A percentile compares a stretch with the other conserved stretches of the same genome.
phyloP scores from a whole-genome alignment of 2,888 invertebrate species.

The Junonia oenone region DNA sequence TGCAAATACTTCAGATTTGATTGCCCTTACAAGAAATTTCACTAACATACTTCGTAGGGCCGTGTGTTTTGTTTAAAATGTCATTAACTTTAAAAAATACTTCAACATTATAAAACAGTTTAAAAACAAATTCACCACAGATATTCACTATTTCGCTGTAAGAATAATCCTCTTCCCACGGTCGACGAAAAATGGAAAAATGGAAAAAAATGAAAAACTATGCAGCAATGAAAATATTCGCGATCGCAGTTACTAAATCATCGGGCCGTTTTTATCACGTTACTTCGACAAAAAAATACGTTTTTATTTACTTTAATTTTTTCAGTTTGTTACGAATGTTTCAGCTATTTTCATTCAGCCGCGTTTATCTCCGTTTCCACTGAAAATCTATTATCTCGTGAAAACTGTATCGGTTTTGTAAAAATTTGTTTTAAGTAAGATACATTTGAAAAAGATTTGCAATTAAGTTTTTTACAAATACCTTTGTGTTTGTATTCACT shows the following conservation, averaged over 20 bases:
- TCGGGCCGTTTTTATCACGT: conserved; percentile 22
- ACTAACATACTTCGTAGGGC: too few species aligned
- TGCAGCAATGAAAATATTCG: not conserved
- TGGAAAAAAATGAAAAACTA: not conserved
- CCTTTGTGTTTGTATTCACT: not conserved
- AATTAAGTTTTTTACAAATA: not conserved
- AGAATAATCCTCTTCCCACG: not conserved
- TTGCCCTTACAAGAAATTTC: too few species aligned
- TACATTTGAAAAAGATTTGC: too few species aligned
- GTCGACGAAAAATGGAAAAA: not conserved
- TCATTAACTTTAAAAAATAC: too few species aligned
- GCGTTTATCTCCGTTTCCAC: not conserved
- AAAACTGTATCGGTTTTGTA: not conserved
- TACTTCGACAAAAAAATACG: conserved; percentile 17
- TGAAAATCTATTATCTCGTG: not conserved
- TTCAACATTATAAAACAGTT: not conserved
- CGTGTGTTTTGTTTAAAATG: too few species aligned
- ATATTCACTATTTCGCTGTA: not conserved
- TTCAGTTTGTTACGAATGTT: not conserved
- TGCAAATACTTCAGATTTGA: too few species aligned
- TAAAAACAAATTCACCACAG: not conserved
- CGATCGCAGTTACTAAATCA: conserved; percentile 22
- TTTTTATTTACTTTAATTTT: conserved; percentile 19
- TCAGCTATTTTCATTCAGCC: not conserved
- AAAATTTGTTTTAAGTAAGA: too few species aligned